Evolutionary conservation across 2,888 invertebrate species (phyloP), one percentile per base, ranked within the genome.

Genomic region (Caenorhabditis sp.): DNA sequence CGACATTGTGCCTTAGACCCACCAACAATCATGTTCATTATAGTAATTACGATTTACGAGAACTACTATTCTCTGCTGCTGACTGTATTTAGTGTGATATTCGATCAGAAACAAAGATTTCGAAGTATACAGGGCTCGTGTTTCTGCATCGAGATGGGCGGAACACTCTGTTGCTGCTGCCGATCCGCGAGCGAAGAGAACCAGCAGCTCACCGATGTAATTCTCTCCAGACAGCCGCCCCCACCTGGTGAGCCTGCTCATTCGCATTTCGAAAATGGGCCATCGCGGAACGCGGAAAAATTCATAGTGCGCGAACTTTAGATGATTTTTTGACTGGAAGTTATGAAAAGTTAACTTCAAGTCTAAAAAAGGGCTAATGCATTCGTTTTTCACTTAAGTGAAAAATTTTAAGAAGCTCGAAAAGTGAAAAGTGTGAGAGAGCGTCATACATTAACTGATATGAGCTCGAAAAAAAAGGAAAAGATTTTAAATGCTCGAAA

Each of bases 161-260:
- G 43, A 9, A 48, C 56, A 17, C 53, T 76, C 30, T 76, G 76
- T 39, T 76, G 70, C 59, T 76, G 70, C n/a, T 70, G 76, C 17
- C 48, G 56, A 32, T 45, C 45, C 26, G 43, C 50, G 6, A 43
- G 13, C 9, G 70, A 76, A 45, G 46, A 76, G 43, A 52, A 58
- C 22, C 53, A 70, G 59, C 63, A 70, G 32, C 30, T 76, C 22
- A 65, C 63, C 11, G 55, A 45, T 70, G 76, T 76, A 11, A 70
- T 76, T 37, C 59, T 70, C 30, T 58, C 70, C 7, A 63, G 76
- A 17, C 50, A 70, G 13, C 76, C 76, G 41, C 76, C 76, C n/a
- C 26, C 45, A 15, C 43, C 52, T 48, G 76, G 76, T 76, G 9
- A 17, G 63, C 17, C 22, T 35, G 56, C 17, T 9, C 26, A 39